Evolutionary conservation across 1,140 invertebrate species (phyloP).

Genomic region (Drosophila gunungcola): DNA sequence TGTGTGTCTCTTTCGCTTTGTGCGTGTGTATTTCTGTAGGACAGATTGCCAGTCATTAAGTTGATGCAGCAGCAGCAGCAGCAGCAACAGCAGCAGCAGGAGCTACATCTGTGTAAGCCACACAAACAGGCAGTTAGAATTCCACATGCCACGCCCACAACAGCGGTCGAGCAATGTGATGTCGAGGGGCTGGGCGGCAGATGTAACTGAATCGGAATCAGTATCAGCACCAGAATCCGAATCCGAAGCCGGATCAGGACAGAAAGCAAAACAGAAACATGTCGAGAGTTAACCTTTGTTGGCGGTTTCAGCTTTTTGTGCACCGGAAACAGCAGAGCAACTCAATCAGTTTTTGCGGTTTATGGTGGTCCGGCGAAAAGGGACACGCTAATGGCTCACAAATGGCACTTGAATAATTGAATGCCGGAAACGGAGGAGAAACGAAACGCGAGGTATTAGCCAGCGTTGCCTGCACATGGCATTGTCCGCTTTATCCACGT

Average conservation of each 20-base stretch:
- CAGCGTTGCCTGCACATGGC: slow-evolving; percentile 24
- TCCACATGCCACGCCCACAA: slow-evolving; percentile 62
- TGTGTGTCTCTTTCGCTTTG: slow-evolving; percentile 34
- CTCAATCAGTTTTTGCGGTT: slow-evolving; percentile 72
- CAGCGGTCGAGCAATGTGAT: slow-evolving; percentile 37
- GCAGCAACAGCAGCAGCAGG: neutral
- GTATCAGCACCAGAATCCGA: slow-evolving; percentile 25
- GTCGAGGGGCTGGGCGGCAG: slow-evolving; percentile 34
- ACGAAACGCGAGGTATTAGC: slow-evolving; percentile 28
- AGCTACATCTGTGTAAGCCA: slow-evolving; percentile 27
- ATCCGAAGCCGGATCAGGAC: slow-evolving; percentile 25
- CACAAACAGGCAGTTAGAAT: slow-evolving; percentile 55
- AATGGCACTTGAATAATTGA: slow-evolving; percentile 74
- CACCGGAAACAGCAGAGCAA: slow-evolving; percentile 58
- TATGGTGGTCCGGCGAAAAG: slow-evolving; percentile 40
- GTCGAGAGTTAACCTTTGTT: slow-evolving; percentile 66
- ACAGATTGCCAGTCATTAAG: slow-evolving; percentile 78
- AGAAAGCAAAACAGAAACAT: slow-evolving; percentile 48
- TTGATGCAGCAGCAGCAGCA: slow-evolving; percentile 43
- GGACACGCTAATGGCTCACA: slow-evolving; percentile 66
- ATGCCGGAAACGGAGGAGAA: slow-evolving; percentile 50
- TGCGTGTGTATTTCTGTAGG: slow-evolving; percentile 39
- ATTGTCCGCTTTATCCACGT: slow-evolving; percentile 37
- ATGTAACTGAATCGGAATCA: slow-evolving; percentile 37
- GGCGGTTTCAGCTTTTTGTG: slow-evolving; percentile 59